Evolutionary conservation across 2,113 vertebrate genomes (phyloP), one percentile per base, ranked within the genome.

Genomic region (Platysteira castanea): DNA sequence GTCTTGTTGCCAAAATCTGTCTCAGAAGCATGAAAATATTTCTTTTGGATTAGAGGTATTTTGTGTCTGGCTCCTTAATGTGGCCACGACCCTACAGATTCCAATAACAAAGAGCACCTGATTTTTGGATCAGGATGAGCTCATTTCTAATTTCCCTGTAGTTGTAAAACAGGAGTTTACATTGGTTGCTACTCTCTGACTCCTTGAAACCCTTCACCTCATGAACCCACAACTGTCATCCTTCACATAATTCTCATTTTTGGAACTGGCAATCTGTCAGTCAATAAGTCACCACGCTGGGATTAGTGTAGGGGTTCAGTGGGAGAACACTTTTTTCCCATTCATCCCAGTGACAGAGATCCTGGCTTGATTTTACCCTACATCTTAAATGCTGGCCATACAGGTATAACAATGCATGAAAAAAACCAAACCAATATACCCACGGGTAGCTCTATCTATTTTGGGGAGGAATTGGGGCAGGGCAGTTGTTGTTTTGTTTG

Each of bases 401-500:
- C 8, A 18, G 5, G 3, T 6, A 17, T 37, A 75, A 71, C 11
- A 41, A 3, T 11, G 11, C 14, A 49, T 33, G 22, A 41, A 47
- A 13, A 23, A 61, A 13, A 9, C 1, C 35, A 42, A 70, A 24
- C 8, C 2, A 4, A 8, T 6, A 19, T 5, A 6, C 6, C 2
- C 19, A 46, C 4, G 24, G 23, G 15, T 30, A 70, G 9, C 4
- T 69, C 23, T 57, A 33, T 9, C 46, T 69, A 2, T 3, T 81
- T 67, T 26, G 3, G 3, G 4, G 2, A 0, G 1, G 2, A 24
- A 3, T 26, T 49, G 39, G 21, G 30, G 37, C 10, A 30, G 47
- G 13, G 10, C 4, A 10, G 13, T 31, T 23, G 17, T 23, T 64
- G 16, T 4, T 46, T 46, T 31, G 5, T 6, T 27, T n/a, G 26